Conservation (phyloP, 2,797 vertebrate genomes). For the Cossypha heuglini region DNA sequence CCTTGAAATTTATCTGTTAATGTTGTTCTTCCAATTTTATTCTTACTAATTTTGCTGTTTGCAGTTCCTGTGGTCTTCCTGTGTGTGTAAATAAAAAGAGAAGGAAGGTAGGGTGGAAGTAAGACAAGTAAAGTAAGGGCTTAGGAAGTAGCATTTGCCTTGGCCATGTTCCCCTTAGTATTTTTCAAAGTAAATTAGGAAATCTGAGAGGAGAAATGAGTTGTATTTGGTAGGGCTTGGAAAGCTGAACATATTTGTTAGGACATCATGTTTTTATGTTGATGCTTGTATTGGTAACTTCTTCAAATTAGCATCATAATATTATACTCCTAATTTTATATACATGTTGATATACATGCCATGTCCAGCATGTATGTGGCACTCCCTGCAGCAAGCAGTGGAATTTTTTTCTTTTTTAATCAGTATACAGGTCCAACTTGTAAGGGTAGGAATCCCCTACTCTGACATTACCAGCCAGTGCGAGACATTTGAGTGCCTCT, state of each 20-base stretch:
- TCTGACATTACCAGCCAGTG: background rate
- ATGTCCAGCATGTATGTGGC: background rate
- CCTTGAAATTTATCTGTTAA: background rate
- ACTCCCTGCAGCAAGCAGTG: background rate
- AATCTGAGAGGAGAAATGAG: background rate
- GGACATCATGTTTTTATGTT: background rate
- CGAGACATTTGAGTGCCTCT: background rate
- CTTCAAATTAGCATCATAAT: background rate
- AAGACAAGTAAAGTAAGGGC: background rate
- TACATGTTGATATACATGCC: background rate
- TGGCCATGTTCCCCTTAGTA: background rate
- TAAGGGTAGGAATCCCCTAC: background rate
- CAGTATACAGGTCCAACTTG: fast-evolving
- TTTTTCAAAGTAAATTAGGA: background rate
- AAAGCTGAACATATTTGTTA: background rate
- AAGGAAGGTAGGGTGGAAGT: background rate
- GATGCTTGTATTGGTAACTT: background rate
- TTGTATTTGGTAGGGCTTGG: background rate
- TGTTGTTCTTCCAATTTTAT: background rate
- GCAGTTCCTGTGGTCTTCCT: background rate
- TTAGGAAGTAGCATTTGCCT: background rate
- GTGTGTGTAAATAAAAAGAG: background rate
- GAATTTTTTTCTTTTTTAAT: background rate
- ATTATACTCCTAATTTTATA: background rate
- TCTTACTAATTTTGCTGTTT: background rate